A percentile compares a stretch with the other conserved stretches of the same genome.
Conservation (phyloP, 2,797 vertebrate genomes). For the Falco biarmicus region DNA sequence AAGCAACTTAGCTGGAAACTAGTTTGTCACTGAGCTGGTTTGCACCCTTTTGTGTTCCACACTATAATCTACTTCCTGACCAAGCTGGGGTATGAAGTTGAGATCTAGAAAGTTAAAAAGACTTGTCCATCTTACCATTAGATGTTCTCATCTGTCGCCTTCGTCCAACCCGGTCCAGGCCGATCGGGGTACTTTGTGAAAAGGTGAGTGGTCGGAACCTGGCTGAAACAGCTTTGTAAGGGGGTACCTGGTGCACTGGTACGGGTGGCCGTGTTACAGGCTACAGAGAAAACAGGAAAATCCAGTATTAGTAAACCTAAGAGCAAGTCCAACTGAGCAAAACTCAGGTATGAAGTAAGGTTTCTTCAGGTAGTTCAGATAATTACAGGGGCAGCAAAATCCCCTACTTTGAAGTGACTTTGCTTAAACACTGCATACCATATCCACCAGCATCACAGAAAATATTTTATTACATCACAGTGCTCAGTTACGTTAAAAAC, state of each 20-base stretch:
- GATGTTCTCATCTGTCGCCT: constrained; percentile 80
- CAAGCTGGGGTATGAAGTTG: not conserved
- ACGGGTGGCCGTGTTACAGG: constrained; percentile 86
- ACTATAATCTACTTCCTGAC: not conserved
- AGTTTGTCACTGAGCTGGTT: not conserved
- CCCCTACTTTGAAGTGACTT: not conserved
- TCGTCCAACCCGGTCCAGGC: constrained; percentile 90
- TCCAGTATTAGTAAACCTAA: constrained; percentile 4
- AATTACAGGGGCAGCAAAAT: not conserved
- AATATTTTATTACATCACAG: not conserved
- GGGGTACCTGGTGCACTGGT: constrained; percentile 92
- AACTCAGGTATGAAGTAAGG: not conserved
- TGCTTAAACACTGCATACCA: not conserved
- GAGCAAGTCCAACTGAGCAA: constrained; percentile 7
- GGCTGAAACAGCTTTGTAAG: constrained; percentile 92
- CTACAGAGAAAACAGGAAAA: constrained; percentile 76
- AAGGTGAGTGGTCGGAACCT: constrained; percentile 88
- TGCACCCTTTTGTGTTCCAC: not conserved
- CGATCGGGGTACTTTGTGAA: constrained; percentile 97
- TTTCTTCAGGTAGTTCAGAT: not conserved
- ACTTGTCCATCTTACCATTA: constrained; percentile 73
- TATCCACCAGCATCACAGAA: not conserved
- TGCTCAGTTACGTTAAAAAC: not conserved
- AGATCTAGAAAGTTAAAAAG: not conserved
- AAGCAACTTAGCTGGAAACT: not conserved